These are phyloP conservation scores for Conger conger DNA, from an alignment of 2,113 vertebrate genomes.

Conservation along the genomic window DNA sequence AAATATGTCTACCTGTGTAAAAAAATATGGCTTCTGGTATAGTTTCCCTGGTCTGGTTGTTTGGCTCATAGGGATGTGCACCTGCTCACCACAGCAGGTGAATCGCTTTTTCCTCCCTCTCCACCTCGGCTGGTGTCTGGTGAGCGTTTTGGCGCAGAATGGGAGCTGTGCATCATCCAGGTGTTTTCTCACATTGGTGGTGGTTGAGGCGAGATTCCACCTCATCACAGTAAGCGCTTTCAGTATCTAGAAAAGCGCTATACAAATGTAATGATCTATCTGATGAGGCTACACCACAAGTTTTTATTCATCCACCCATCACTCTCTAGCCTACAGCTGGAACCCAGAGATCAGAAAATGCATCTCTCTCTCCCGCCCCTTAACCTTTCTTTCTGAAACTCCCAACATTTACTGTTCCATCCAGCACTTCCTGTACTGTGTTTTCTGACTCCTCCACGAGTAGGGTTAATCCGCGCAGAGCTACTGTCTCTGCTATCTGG, in stretches of 20 bases:
- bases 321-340: neutral
- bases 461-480: neutral
- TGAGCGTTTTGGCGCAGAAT: no score
- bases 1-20: neutral
- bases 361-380: neutral
- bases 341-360: neutral
- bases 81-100: neutral
- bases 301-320: neutral
- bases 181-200: no score
- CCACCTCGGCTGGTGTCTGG: no score
- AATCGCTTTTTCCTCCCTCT: no score
- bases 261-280: no score
- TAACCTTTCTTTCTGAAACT: neutral
- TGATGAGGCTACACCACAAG: neutral
- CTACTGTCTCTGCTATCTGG: neutral
- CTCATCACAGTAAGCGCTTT: no score
- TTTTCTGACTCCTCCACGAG: neutral
- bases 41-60: neutral
- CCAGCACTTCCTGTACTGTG: neutral
- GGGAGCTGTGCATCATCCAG: no score
- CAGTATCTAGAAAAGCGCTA: no score
- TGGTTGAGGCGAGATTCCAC: no score
- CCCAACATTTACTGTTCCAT: neutral
- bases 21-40: neutral
- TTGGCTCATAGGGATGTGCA: neutral